Percentiles rank a stretch among this genome's conserved stretches.
Conservation (phyloP, 1,140 invertebrate species). For the Drosophila ananassae region DNA sequence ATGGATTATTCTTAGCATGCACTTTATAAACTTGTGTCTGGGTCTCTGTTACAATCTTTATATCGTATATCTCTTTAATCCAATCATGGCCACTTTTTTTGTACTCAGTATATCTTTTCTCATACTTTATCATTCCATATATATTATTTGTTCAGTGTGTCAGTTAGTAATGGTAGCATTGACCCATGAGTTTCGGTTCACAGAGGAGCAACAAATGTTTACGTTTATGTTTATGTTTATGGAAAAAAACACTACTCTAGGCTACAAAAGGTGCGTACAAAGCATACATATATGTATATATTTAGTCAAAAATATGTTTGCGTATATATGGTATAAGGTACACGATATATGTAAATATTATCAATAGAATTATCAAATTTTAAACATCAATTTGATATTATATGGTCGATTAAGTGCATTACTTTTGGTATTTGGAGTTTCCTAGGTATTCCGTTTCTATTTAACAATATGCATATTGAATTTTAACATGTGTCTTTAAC, state of each 20-base stretch:
- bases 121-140: neutral
- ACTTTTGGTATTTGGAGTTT: conserved; percentile 10
- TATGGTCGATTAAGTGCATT: conserved; percentile 51
- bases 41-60: conserved; percentile 14
- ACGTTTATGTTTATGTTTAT: too few relatives aligned
- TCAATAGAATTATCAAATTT: conserved; percentile 56
- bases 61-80: neutral
- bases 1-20: conserved; percentile 16
- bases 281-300: conserved; percentile 18
- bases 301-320: conserved; percentile 41
- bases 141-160: neutral
- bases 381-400: conserved; percentile 61
- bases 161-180: neutral
- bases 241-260: conserved; percentile 34
- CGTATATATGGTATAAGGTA: conserved; percentile 70
- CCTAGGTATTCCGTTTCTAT: conserved; percentile 5
- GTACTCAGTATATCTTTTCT: conserved; percentile 4
- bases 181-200: neutral
- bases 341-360: conserved; percentile 45
- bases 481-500: neutral
- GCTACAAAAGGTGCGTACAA: conserved; percentile 40
- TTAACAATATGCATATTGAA: conserved; percentile 55
- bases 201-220: conserved; percentile 16
- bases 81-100: conserved; percentile 10
- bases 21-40: conserved; percentile 10